Conservation (phyloP, 2,113 vertebrate genomes). For the Hippocampus guttulatus region DNA sequence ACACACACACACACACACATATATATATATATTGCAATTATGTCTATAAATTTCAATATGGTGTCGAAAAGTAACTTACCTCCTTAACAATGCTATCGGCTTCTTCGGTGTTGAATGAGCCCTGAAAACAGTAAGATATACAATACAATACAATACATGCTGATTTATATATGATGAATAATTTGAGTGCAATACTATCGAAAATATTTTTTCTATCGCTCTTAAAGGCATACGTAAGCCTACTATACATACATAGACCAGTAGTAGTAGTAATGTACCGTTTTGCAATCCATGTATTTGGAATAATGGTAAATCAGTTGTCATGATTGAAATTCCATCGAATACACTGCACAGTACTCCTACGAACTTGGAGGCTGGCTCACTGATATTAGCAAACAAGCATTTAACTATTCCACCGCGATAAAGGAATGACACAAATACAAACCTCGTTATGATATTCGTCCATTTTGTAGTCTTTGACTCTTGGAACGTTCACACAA, state of each 20-base stretch:
- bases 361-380: conserved; percentile 1
- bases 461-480: conserved; percentile 50
- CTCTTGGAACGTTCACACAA: fast-evolving
- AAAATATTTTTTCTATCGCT: not conserved
- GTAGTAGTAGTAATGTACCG: not conserved
- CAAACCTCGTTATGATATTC: conserved; percentile 69
- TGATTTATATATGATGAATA: not conserved
- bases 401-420: not conserved
- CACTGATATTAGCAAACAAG: not conserved
- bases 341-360: not conserved
- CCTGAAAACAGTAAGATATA: conserved; percentile 38
- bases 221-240: too few relatives aligned
- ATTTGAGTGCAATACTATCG: not conserved
- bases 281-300: not conserved
- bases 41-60: not conserved
- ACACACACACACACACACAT: too few relatives aligned
- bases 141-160: too few relatives aligned
- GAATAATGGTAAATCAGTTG: not conserved
- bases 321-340: too few relatives aligned
- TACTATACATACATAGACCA: too few relatives aligned
- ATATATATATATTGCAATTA: too few relatives aligned
- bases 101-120: conserved; percentile 70
- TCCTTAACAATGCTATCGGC: conserved; percentile 70
- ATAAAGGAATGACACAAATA: not conserved
- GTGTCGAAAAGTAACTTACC: conserved; percentile 34